Base-by-base conservation (phyloP, 1,140 invertebrate genomes). In the Schlechtendalia chinensis region DNA sequence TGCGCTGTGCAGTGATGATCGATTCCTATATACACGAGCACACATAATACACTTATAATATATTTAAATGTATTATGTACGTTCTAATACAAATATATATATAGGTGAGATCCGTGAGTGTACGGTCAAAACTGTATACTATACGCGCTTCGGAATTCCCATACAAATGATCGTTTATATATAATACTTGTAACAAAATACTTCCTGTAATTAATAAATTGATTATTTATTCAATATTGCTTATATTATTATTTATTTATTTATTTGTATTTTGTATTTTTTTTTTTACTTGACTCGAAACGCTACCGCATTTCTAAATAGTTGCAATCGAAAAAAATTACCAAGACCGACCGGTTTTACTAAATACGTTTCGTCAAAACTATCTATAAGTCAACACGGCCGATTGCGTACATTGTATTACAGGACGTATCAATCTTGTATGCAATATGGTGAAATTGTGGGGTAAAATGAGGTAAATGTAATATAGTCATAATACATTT, bases 301-400 rank as follows among this genome's bases (percentile, higher is more conserved):
- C 32, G 74, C 54, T 77, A 61, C 74, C 74, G 74, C 74, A 47
- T 77, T 77, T 59, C 74, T 77, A 77, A 77, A 77, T 61, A 47
- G 74, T 77, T 77, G 58, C 22, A 8, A 39, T 77, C 54, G 22
- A 53, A 50, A 47, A 59, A 75, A 77, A 58, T 19, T 16, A 11
- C 24, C 22, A 19, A 77, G 59, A 77, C 74, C 56, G 59, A 77
- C 74, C 56, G 56, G 74, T 77, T 27, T 59, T 27, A 14, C 50
- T 58, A 45, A 77, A 77, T 77, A 59, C 74, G 32, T 54, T 61
- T 27, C 32, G 32, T 61, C 10, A 10, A 17, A 75, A 74, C 17
- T 39, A 39, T 39, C 32, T 39, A 39, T 39, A 39, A 39, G 8
- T 39, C 32, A 39, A 39, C 8, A 39, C 32, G 32, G 32, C 32